These are phyloP conservation scores for Porites evermanni DNA, from an alignment of 92 coral and sea anemone species.

Conservation along the genomic window DNA sequence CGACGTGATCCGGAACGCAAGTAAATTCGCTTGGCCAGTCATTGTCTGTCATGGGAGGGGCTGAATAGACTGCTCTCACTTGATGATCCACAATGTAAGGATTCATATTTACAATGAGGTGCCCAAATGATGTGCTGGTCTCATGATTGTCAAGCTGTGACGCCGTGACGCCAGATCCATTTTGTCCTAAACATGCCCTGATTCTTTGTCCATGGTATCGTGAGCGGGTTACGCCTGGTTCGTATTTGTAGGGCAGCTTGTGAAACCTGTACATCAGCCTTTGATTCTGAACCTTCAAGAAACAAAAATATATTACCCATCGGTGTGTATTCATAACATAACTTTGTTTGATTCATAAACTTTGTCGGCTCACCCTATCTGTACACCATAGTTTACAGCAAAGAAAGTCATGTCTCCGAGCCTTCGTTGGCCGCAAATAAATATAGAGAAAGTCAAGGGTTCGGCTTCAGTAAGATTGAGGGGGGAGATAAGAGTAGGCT, in stretches of 20 bases:
- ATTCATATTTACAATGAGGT: no score
- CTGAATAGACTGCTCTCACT: background rate
- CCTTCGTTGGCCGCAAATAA: no score
- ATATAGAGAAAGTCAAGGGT: no score
- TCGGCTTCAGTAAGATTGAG: no score
- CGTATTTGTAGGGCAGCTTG: constrained; percentile 75
- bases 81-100: background rate
- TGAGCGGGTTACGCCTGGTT: constrained; percentile 55
- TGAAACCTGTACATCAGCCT: constrained; percentile 73
- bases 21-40: constrained; percentile 8
- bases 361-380: no score
- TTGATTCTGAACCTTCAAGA: constrained; percentile 66
- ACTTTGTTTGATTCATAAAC: no score
- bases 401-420: no score
- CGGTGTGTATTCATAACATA: no score
- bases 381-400: no score
- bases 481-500: no score
- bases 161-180: background rate
- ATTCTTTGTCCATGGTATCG: constrained; percentile 16
- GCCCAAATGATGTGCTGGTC: no score
- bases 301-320: background rate
- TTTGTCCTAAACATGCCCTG: background rate
- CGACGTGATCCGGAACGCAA: background rate
- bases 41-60: background rate
- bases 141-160: background rate